These are phyloP conservation scores for Biston betularia DNA, from an alignment of 2,888 invertebrate genomes.

Conservation along the genomic window DNA sequence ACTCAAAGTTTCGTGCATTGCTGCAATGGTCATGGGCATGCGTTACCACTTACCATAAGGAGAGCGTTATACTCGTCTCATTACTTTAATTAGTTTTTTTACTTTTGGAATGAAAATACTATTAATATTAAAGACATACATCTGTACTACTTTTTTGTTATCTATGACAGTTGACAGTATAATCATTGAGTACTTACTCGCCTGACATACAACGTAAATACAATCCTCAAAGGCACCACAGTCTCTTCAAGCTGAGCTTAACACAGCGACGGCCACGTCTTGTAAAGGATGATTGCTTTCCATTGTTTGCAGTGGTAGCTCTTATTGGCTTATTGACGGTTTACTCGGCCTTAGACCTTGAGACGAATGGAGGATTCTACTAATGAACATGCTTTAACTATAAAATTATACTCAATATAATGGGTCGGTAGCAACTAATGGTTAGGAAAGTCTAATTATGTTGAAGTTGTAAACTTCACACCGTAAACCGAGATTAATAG, in stretches of 20 bases:
- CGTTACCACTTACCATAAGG: too few species aligned
- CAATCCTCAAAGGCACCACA: constrained; percentile 21
- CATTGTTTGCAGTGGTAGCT: constrained; percentile 23
- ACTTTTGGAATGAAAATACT: too few species aligned
- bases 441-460: too few species aligned
- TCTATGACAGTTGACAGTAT: neutral
- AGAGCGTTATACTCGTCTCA: too few species aligned
- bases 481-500: too few species aligned
- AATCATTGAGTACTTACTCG: neutral
- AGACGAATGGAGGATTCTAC: constrained; percentile 15
- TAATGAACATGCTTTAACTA: constrained; percentile 10
- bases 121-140: too few species aligned
- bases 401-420: neutral
- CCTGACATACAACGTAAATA: neutral
- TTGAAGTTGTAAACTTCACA: too few species aligned
- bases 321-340: constrained; percentile 22
- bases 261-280: constrained; percentile 11
- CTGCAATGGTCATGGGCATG: too few species aligned
- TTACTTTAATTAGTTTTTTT: too few species aligned
- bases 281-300: constrained; percentile 16
- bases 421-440: neutral
- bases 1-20: too few species aligned
- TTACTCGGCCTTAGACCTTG: constrained; percentile 2
- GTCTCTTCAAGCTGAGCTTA: neutral
- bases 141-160: too few species aligned